Evolutionary conservation across 1,140 invertebrate species (phyloP).

Genomic region (Sycobia sp.): DNA sequence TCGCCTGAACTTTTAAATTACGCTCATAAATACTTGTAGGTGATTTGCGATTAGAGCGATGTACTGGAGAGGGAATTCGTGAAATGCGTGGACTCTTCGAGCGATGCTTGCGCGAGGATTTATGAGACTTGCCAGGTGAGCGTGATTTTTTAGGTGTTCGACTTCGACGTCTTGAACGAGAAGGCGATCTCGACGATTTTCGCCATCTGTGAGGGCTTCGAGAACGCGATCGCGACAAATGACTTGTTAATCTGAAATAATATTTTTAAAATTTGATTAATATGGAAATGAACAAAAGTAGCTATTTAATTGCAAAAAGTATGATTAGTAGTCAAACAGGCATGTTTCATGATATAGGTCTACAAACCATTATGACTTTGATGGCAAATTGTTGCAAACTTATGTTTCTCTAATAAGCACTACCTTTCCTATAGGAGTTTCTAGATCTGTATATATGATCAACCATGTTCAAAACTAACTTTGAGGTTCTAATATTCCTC

Average conservation of each 20-base stretch:
- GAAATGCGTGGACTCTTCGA: conserved; percentile 55
- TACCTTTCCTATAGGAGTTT: no score
- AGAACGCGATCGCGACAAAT: conserved; percentile 55
- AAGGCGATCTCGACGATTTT: conserved; percentile 53
- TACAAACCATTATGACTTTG: no score
- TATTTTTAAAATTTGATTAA: no score
- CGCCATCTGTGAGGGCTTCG: conserved; percentile 54
- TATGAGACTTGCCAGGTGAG: conserved; percentile 55
- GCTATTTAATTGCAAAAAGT: no score
- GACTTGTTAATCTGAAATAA: conserved; percentile 9
- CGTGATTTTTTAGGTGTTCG: conserved; percentile 57
- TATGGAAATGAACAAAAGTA: no score
- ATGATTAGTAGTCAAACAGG: no score
- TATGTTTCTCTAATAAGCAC: no score
- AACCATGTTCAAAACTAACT: no score
- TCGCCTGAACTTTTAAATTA: conserved; percentile 67
- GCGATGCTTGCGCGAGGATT: conserved; percentile 53
- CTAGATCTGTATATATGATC: no score
- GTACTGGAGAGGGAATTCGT: conserved; percentile 55
- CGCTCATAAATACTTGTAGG: conserved; percentile 59
- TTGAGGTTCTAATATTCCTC: no score
- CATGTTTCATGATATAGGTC: no score
- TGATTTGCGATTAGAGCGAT: conserved; percentile 51
- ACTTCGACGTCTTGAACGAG: conserved; percentile 52
- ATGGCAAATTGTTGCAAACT: no score